Percentiles rank a stretch among this genome's conserved stretches.
Evolutionary conservation across 1,140 invertebrate genomes (phyloP).

Genomic region (Choristoneura fumiferana): DNA sequence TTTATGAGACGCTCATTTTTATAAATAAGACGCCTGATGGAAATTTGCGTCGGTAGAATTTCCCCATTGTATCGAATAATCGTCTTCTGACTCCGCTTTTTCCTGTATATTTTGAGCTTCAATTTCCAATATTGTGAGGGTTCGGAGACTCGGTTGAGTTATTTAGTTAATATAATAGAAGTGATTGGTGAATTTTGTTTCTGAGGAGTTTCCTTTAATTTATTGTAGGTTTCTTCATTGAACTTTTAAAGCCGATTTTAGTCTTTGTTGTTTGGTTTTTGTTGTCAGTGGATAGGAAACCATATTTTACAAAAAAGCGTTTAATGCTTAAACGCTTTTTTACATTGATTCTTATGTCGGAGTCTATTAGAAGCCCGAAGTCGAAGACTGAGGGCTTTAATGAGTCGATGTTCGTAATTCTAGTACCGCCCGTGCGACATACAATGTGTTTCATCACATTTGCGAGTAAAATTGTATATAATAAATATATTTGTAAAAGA

Average conservation of each 20-base stretch:
- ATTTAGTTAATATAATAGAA: neutral
- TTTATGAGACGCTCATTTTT: conserved; percentile 11
- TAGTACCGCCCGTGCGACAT: too few species aligned
- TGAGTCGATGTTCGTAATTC: too few species aligned
- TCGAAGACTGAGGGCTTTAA: too few species aligned
- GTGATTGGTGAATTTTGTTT: neutral
- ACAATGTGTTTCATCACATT: too few species aligned
- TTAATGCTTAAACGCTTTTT: neutral
- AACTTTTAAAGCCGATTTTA: neutral
- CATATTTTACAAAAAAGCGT: neutral
- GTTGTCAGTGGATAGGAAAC: neutral
- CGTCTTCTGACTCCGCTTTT: neutral
- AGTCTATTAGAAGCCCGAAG: too few species aligned
- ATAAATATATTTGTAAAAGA: too few species aligned
- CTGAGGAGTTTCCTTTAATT: neutral
- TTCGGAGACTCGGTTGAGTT: neutral
- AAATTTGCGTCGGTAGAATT: neutral
- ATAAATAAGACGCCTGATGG: neutral
- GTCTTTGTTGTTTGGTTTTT: neutral
- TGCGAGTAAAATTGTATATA: too few species aligned
- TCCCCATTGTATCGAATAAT: conserved; percentile 9
- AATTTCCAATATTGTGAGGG: neutral
- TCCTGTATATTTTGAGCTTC: neutral
- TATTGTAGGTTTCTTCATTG: neutral
- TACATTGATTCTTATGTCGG: too few species aligned